These are phyloP conservation scores for Herpailurus yagouaroundi DNA, from an alignment of 2,113 vertebrate species.

Conservation along the genomic window DNA sequence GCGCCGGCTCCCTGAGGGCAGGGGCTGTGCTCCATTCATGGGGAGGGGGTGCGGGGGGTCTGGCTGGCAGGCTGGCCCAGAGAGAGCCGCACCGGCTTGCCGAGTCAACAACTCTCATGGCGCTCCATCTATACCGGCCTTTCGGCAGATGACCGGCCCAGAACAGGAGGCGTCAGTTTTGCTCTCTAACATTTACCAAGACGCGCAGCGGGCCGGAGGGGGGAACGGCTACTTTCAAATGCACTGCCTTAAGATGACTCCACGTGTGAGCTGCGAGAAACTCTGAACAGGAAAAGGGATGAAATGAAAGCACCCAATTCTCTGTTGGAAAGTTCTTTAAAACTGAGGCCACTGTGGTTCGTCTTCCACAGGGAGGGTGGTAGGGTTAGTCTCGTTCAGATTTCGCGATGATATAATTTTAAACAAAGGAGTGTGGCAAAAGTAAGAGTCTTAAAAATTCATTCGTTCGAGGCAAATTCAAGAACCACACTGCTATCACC, in stretches of 20 bases:
- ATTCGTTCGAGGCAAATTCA: slow-evolving; percentile 62
- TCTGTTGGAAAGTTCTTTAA: slow-evolving; percentile 65
- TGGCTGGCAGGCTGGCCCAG: background rate
- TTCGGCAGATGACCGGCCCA: background rate
- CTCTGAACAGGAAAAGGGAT: background rate
- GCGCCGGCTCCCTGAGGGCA: background rate
- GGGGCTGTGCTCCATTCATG: background rate
- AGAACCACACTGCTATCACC: background rate
- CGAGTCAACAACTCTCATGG: background rate
- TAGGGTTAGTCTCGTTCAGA: slow-evolving; percentile 47
- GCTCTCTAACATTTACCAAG: slow-evolving; percentile 17
- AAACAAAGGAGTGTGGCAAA: slow-evolving; percentile 66
- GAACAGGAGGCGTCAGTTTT: background rate
- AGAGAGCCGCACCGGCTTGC: background rate
- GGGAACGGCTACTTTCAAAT: background rate
- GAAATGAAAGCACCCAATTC: background rate
- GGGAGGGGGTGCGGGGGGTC: background rate
- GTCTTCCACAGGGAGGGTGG: slow-evolving; percentile 11
- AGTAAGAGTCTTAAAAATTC: slow-evolving; percentile 55
- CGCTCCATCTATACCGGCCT: background rate
- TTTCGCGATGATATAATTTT: slow-evolving; percentile 67
- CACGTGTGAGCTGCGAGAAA: background rate
- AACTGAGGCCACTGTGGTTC: slow-evolving; percentile 22
- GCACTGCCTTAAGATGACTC: background rate
- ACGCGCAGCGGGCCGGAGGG: background rate